A percentile compares a stretch with the other conserved stretches of the same genome.
These are phyloP conservation scores for Clivina fossor DNA, from an alignment of 2,888 invertebrate species.

Conservation along the genomic window DNA sequence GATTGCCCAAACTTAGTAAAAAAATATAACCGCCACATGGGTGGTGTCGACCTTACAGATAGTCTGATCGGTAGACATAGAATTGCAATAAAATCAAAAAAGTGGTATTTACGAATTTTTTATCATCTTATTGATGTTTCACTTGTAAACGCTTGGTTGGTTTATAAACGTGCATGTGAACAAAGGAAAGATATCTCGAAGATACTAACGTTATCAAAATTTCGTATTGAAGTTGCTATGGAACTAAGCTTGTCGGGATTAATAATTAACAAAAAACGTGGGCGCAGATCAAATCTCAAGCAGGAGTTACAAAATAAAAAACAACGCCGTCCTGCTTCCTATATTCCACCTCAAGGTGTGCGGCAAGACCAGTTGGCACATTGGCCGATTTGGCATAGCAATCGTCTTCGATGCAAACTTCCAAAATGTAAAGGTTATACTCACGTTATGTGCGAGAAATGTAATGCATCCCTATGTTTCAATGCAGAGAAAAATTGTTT, in stretches of 20 bases:
- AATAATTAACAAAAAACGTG: too few species aligned
- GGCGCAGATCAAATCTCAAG: too few species aligned
- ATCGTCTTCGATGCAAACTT: slow-evolving; percentile 1
- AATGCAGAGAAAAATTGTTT: not conserved
- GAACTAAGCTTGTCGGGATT: too few species aligned
- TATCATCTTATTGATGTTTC: not conserved
- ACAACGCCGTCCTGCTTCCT: not conserved
- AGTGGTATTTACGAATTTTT: slow-evolving; percentile 7
- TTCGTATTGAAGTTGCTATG: too few species aligned
- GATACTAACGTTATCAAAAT: too few species aligned
- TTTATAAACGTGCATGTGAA: not conserved
- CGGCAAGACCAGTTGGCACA: not conserved
- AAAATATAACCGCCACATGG: slow-evolving; percentile 13
- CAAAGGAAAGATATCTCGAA: not conserved
- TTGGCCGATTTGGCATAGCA: too few species aligned
- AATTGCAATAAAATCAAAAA: slow-evolving; percentile 1
- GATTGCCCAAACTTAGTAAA: not conserved
- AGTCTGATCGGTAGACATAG: slow-evolving; percentile 5
- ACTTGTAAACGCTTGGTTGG: not conserved
- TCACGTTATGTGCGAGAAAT: not conserved
- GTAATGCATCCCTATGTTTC: not conserved
- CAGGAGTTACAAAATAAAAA: too few species aligned
- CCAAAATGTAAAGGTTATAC: not conserved
- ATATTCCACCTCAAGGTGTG: slow-evolving; percentile 1
- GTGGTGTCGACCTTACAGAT: slow-evolving; percentile 1